A percentile compares a stretch with the other conserved stretches of the same genome.
Conservation (phyloP, 2,797 vertebrate genomes). For the Eutrigla gurnardus region DNA sequence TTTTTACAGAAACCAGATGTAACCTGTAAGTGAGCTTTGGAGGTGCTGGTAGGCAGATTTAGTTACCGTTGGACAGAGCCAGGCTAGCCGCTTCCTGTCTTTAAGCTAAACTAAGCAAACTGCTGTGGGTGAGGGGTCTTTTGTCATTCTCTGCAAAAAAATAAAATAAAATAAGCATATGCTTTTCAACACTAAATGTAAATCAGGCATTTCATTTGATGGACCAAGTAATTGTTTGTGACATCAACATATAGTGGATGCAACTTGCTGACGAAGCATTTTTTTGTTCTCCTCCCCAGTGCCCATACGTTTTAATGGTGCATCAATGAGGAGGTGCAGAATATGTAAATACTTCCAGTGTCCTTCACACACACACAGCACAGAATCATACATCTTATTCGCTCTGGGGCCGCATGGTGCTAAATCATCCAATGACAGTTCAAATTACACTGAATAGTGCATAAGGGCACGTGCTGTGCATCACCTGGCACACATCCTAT, state of each 20-base stretch:
- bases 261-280: slow-evolving; percentile 47
- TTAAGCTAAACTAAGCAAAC: too few species aligned
- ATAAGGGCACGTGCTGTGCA: slow-evolving; percentile 15
- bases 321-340: slow-evolving; percentile 42
- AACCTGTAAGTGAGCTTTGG: not conserved
- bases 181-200: not conserved
- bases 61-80: not conserved
- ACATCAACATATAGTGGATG: slow-evolving; percentile 3
- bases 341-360: slow-evolving; percentile 49
- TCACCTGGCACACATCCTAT: slow-evolving; percentile 24
- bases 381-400: slow-evolving; percentile 48
- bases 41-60: not conserved
- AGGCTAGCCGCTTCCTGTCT: too few species aligned
- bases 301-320: slow-evolving; percentile 30
- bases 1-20: not conserved
- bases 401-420: slow-evolving; percentile 13
- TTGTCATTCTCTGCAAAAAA: too few species aligned
- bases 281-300: slow-evolving; percentile 26
- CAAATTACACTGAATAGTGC: slow-evolving; percentile 32
- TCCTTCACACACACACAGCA: slow-evolving; percentile 8
- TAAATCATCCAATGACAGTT: slow-evolving; percentile 47
- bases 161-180: too few species aligned
- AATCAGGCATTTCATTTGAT: slow-evolving; percentile 1
- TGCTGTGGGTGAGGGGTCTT: too few species aligned
- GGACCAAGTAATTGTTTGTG: not conserved